Conservation (phyloP, 2,113 vertebrate species). For the Proteles cristata region DNA sequence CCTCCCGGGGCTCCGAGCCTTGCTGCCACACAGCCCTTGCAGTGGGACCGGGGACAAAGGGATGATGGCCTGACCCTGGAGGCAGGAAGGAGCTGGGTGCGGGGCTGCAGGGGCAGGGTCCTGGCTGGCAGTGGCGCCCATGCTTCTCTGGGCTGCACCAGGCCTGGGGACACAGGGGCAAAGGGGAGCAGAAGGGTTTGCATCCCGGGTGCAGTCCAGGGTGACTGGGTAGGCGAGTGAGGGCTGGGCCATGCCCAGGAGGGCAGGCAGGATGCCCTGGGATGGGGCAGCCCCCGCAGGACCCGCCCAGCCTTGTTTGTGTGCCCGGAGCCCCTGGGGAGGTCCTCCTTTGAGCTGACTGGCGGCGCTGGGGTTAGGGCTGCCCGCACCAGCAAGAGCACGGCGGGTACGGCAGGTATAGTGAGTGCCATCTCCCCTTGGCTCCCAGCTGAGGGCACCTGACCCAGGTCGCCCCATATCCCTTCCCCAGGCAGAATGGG, state of each 20-base stretch:
- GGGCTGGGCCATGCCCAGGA: not conserved
- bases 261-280: not conserved
- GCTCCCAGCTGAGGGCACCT: accelerated
- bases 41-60: not conserved
- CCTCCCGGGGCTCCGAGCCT: not conserved
- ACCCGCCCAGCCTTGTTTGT: not conserved
- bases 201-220: not conserved
- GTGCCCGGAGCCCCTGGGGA: not conserved
- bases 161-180: not conserved
- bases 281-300: not conserved
- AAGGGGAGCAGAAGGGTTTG: too few species aligned
- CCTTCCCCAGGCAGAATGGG: not conserved
- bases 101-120: accelerated
- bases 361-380: not conserved
- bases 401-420: accelerated
- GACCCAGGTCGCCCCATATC: accelerated
- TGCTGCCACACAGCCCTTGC: too few species aligned
- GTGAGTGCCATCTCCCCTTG: too few species aligned
- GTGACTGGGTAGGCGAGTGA: not conserved
- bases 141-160: not conserved
- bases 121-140: accelerated
- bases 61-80: not conserved
- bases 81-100: not conserved
- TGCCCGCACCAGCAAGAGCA: accelerated
- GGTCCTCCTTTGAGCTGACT: not conserved